A percentile compares a stretch with the other conserved stretches of the same genome.
Conservation (phyloP, 2,888 invertebrate genomes). For the Volucella bombylans region DNA sequence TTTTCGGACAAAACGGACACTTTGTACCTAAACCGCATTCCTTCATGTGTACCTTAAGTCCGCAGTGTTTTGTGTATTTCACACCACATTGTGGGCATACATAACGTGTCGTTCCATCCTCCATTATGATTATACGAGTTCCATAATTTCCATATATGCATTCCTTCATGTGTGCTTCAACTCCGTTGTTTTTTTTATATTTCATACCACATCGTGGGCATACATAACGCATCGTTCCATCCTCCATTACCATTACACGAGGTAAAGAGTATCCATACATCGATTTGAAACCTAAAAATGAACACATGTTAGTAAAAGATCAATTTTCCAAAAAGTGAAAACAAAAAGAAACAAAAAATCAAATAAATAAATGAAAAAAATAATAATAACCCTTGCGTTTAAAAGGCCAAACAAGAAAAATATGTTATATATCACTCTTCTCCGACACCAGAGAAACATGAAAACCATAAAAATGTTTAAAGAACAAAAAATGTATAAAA, state of each 20-base stretch:
- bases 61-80: constrained; percentile 77
- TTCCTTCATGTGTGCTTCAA: constrained; percentile 74
- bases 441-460: constrained; percentile 46
- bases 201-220: constrained; percentile 77
- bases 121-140: constrained; percentile 75
- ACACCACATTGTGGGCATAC: constrained; percentile 77
- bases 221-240: constrained; percentile 75
- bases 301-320: constrained; percentile 75
- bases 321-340: constrained; percentile 2
- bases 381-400: constrained; percentile 5
- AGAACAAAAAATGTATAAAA: constrained; percentile 1
- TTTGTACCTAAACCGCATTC: constrained; percentile 77
- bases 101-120: constrained; percentile 75
- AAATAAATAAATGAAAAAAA: background rate
- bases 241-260: constrained; percentile 75
- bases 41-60: constrained; percentile 76
- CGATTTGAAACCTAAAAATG: constrained; percentile 76
- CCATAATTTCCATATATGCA: constrained; percentile 27
- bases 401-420: constrained; percentile 18
- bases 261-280: constrained; percentile 49
- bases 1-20: constrained; percentile 76
- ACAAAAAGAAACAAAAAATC: background rate
- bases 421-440: constrained; percentile 14
- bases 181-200: constrained; percentile 76
- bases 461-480: constrained; percentile 18